These are phyloP conservation scores for Lophotriccus pileatus DNA, from an alignment of 2,797 vertebrate species.

Conservation along the genomic window DNA sequence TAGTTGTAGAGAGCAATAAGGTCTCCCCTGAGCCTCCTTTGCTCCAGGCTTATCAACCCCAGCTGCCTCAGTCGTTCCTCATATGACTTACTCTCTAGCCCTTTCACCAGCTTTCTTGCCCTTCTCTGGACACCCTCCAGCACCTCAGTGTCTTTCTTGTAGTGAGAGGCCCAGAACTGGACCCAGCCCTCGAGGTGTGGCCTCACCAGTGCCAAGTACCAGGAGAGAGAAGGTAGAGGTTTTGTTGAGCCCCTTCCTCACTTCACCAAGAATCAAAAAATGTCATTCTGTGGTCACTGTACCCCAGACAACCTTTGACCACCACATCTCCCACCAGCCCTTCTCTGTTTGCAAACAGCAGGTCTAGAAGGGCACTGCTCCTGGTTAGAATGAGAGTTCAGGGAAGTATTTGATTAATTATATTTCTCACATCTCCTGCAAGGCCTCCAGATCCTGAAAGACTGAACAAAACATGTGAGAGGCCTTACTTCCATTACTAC, in stretches of 20 bases:
- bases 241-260: background rate
- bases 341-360: background rate
- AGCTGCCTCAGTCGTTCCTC: background rate
- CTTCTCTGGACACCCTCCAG: background rate
- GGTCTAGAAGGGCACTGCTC: background rate
- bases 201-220: too few relatives aligned
- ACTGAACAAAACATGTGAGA: background rate
- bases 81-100: accelerated
- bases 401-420: background rate
- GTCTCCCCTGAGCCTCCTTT: background rate
- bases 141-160: background rate
- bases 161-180: background rate
- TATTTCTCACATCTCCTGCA: background rate
- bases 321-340: background rate
- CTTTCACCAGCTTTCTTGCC: background rate
- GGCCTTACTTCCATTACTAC: background rate
- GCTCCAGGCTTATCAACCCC: too few relatives aligned
- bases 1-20: background rate
- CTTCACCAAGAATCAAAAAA: background rate
- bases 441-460: background rate
- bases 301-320: background rate
- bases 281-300: background rate
- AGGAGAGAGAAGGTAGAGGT: background rate
- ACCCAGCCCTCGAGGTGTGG: background rate
- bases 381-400: background rate